Evolutionary conservation across 1,140 invertebrate genomes (phyloP).

Genomic region (Tachypleus tridentatus): DNA sequence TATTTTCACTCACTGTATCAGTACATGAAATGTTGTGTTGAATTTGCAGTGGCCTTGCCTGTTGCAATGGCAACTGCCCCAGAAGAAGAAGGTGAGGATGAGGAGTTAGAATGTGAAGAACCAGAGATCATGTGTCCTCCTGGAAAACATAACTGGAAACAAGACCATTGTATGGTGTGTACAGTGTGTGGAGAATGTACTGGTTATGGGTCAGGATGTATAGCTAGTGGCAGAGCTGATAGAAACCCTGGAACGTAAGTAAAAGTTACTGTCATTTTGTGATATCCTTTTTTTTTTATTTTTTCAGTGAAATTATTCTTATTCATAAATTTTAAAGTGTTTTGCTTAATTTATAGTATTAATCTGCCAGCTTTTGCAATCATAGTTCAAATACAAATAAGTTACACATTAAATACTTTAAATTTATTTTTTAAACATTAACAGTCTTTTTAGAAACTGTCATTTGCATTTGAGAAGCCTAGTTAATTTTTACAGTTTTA

Average conservation of each 20-base stretch:
- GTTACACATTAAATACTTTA: too few relatives aligned
- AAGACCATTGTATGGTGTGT: constrained; percentile 77
- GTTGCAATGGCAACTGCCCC: constrained; percentile 48
- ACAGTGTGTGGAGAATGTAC: constrained; percentile 86
- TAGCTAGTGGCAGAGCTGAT: constrained; percentile 61
- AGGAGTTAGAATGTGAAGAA: constrained; percentile 39
- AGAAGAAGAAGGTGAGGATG: constrained; percentile 46
- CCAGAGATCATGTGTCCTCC: constrained; percentile 48
- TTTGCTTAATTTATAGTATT: constrained; percentile 2
- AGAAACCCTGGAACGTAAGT: constrained; percentile 77
- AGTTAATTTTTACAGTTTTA: too few relatives aligned
- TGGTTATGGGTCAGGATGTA: constrained; percentile 74
- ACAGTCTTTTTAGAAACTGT: too few relatives aligned
- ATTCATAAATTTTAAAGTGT: constrained; percentile 12
- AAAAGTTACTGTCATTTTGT: constrained; percentile 8
- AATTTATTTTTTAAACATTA: too few relatives aligned
- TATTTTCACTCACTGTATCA: too few relatives aligned
- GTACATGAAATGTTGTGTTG: too few relatives aligned
- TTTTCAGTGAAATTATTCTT: constrained; percentile 7
- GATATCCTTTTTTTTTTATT: not conserved
- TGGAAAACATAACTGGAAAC: constrained; percentile 62
- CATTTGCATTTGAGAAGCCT: too few relatives aligned
- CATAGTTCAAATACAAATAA: too few relatives aligned
- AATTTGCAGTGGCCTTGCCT: constrained; percentile 27
- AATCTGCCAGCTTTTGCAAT: not conserved